Evolutionary conservation across 2,888 invertebrate species (phyloP), one percentile per base, ranked within the genome.

Genomic region (Volucella zonaria): DNA sequence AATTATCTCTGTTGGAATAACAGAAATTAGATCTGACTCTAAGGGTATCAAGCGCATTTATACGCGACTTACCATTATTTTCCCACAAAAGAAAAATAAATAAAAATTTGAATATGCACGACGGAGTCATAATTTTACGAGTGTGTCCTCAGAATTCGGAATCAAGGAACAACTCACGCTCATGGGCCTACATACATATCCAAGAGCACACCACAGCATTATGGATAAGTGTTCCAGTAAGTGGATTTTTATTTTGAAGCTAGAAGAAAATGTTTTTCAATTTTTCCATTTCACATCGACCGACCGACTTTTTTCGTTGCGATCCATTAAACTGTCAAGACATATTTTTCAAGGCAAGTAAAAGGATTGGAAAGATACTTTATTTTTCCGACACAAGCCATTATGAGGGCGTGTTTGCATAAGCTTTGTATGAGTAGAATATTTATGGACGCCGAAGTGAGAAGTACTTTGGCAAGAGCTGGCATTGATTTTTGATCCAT

Each of bases 281-380:
- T 52, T 52, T 62, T 14, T 23, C 18, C 12, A 11, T 49, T 45
- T n/a, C 42, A 42, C 9, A 58, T n/a, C 40, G 54, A 10, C 23
- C 31, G 9, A 11, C 12, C 9, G 49, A 4, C 10, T 67, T 59
- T 58, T 71, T 77, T 40, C 18, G 64, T 88, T 87, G 87, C 88
- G 86, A 88, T 88, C 89, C 89, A 89, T 89, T 89, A 88, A 89
- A 87, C 88, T 88, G 89, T 89, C 89, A 89, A 87, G 87, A 87
- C 86, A 86, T 87, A 88, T 88, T 88, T 88, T 87, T 87, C 76
- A 87, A 81, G 42, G 59, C 47, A 66, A 59, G 58, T 70, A 64
- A 78, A 78, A 78, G 77, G 73, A 82, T 82, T 82, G 62, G 59
- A 62, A 45, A 15, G 61, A 68, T 77, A 54, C 64, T 51, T 64